Percentiles rank a stretch among this genome's conserved stretches.
Evolutionary conservation across 2,797 vertebrate genomes (phyloP).

Genomic region (Crocodylus rhombifer): DNA sequence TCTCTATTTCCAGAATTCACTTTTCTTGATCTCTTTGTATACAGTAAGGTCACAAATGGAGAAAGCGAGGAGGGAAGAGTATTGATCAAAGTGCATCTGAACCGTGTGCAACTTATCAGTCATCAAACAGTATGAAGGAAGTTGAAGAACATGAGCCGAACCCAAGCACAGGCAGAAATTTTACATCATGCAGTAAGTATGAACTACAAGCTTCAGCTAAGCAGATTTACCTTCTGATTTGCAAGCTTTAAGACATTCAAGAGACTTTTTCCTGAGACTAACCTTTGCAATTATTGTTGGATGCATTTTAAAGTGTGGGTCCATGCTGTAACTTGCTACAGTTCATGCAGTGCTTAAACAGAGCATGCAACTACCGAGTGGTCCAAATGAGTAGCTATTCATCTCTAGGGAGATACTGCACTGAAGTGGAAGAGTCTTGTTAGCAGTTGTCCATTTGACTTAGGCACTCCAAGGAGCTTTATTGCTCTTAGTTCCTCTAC

Average conservation of each 20-base stretch:
- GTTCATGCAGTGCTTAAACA: neutral
- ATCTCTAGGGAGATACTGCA: neutral
- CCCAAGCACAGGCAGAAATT: slow-evolving; percentile 74
- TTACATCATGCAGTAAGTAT: slow-evolving; percentile 89
- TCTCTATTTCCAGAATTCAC: neutral
- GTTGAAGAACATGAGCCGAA: slow-evolving; percentile 48
- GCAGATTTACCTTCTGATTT: neutral
- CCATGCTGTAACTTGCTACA: neutral
- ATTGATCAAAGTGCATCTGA: neutral
- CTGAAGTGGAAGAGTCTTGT: neutral
- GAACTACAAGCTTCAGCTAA: slow-evolving; percentile 91
- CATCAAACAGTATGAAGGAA: slow-evolving; percentile 78
- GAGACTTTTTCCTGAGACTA: neutral
- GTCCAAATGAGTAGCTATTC: neutral
- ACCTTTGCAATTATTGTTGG: neutral
- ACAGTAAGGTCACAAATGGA: slow-evolving; percentile 74
- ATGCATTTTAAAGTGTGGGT: neutral
- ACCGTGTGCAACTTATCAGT: slow-evolving; percentile 81
- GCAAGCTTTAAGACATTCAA: neutral
- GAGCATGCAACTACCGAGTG: neutral
- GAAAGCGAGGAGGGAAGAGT: neutral
- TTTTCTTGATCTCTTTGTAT: neutral
- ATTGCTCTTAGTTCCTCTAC: neutral
- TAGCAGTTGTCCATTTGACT: neutral
- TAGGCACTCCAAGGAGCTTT: neutral